These are phyloP conservation scores for Ciconia boyciana DNA, from an alignment of 2,113 vertebrate species.

Conservation along the genomic window DNA sequence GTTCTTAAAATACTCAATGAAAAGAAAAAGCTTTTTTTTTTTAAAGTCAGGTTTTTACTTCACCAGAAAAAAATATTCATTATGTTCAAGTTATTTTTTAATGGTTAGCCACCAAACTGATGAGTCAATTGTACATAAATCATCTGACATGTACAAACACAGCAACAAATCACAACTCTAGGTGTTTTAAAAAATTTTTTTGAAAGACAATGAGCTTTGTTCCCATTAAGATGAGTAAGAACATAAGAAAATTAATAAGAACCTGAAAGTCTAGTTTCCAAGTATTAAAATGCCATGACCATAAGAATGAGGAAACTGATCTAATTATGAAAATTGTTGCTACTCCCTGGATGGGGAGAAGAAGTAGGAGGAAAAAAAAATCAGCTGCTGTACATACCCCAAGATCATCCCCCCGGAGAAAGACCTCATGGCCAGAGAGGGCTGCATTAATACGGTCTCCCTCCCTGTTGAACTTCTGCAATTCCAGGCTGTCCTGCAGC, in stretches of 20 bases:
- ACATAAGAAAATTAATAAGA: neutral
- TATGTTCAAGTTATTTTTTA: neutral
- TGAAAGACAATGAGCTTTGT: neutral
- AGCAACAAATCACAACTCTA: neutral
- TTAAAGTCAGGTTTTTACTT: neutral
- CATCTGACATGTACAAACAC: neutral
- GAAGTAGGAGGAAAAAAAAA: neutral
- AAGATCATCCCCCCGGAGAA: conserved; percentile 74
- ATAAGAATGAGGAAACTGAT: neutral
- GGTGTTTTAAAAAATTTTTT: neutral
- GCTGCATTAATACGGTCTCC: conserved; percentile 78
- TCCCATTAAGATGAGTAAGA: neutral
- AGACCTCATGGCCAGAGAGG: conserved; percentile 80
- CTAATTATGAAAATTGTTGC: neutral
- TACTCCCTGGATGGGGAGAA: neutral
- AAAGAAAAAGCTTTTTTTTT: neutral
- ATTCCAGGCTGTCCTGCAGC: conserved; percentile 76
- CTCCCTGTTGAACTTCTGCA: conserved; percentile 81
- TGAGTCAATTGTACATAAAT: neutral
- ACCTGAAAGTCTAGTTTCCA: neutral
- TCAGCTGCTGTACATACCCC: conserved; percentile 73
- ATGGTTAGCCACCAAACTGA: neutral
- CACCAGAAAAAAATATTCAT: neutral
- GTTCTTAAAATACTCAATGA: neutral
- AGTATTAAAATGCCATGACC: neutral